Base-by-base conservation (phyloP, 2,888 invertebrate genomes). In the Pterobdella sp. region DNA sequence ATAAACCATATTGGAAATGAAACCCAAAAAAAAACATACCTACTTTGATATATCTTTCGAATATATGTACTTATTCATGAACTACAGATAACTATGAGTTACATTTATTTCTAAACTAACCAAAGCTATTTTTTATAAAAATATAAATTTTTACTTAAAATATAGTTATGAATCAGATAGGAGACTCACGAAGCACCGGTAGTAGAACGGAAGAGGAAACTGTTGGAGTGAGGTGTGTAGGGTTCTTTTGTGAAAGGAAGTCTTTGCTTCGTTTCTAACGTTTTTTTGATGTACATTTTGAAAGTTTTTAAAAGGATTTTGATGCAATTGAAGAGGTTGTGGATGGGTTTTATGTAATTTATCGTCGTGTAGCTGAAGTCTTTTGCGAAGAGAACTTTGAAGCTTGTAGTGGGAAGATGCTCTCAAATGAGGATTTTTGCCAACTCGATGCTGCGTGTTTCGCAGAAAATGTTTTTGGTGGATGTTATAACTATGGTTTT, bases 171-270 rank as follows among this genome's bases (percentile, higher is more conserved):
- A n/a, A n/a, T n/a, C n/a, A n/a, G n/a, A n/a, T n/a, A n/a, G 3
- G 3, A 22, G 10, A 56, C 60, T 56, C n/a, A 56, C 60, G n/a
- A 56, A 56, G n/a, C 60, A 56, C 4, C 60, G 60, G n/a, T 56
- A 56, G 26, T 56, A 56, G 60, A 56, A 56, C 4, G 60, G 10
- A n/a, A n/a, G n/a, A n/a, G 4, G 60, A 56, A 26, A 56, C n/a
- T 22, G 14, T 56, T n/a, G 7, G 14, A n/a, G 4, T 7, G 60
- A 56, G 60, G 4, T 4, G 26, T 7, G n/a, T 22, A 7, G 26
- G n/a, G 60, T 56, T 22, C 14, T 3, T 56, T 4, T 56, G 60
- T 22, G n/a, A n/a, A n/a, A n/a, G n/a, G n/a, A n/a, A n/a, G 42
- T 7, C 42, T 42, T 42, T 42, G 10, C 42, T 14, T 42, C 7